Evolutionary conservation across 23 tunicate species (phyloP).

Genomic region (Trididemnum clinides): DNA sequence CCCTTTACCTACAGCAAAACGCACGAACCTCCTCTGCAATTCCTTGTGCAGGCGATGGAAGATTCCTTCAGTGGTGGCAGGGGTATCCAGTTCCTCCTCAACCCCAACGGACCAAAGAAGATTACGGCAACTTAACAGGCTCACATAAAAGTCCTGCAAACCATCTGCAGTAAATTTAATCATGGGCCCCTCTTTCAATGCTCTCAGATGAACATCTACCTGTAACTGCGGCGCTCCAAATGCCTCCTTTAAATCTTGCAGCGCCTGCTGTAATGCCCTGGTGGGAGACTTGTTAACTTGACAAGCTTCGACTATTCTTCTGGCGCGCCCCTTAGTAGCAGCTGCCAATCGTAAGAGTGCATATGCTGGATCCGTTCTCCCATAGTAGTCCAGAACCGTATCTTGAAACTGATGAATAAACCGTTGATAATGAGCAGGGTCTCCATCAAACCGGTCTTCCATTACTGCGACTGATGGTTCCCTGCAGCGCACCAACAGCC

Average conservation of each 20-base stretch:
- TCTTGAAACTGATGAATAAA: background rate
- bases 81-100: too few relatives aligned
- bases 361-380: background rate
- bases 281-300: background rate
- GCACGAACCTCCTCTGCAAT: too few relatives aligned
- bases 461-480: background rate
- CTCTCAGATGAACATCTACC: background rate
- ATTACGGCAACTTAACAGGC: conserved; percentile 1
- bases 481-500: background rate
- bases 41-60: too few relatives aligned
- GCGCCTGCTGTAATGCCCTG: background rate
- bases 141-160: background rate
- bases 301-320: background rate
- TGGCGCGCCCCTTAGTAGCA: background rate
- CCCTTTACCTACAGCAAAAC: too few relatives aligned
- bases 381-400: too few relatives aligned
- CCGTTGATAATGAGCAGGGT: background rate
- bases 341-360: background rate
- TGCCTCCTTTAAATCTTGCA: conserved; percentile 1
- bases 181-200: background rate
- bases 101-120: background rate
- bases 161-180: background rate
- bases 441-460: background rate
- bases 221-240: background rate
- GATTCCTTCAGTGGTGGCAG: too few relatives aligned